Percentiles rank a stretch among this genome's conserved stretches.
These are phyloP conservation scores for Rallus crepitans DNA, from an alignment of 2,797 vertebrate genomes.

Conservation along the genomic window DNA sequence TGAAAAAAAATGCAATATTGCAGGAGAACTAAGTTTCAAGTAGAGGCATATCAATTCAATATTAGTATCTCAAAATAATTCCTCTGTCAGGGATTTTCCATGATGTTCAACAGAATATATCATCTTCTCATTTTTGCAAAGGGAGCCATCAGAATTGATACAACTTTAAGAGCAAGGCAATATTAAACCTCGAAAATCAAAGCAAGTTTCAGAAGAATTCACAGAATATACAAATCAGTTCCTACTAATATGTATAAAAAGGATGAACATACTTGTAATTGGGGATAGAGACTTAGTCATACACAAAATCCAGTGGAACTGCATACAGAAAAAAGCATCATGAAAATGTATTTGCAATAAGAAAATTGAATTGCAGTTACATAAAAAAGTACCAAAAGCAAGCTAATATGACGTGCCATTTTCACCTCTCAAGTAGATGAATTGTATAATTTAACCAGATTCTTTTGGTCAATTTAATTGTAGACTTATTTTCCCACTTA, in stretches of 20 bases:
- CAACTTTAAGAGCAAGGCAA: neutral
- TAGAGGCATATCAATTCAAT: neutral
- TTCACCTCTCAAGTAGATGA: neutral
- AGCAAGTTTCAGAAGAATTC: neutral
- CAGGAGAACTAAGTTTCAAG: neutral
- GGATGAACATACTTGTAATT: neutral
- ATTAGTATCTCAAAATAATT: neutral
- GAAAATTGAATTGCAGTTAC: neutral
- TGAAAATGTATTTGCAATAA: neutral
- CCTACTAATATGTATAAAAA: neutral
- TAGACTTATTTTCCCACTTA: neutral
- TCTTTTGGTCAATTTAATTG: neutral
- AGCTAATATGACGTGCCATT: neutral
- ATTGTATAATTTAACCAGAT: neutral
- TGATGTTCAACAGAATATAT: neutral
- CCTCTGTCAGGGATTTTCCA: neutral
- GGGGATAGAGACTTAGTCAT: neutral
- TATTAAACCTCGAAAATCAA: neutral
- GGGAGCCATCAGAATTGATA: neutral
- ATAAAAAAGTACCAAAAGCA: neutral
- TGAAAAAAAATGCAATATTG: neutral
- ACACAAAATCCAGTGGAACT: neutral
- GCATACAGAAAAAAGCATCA: neutral
- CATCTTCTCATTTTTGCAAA: neutral
- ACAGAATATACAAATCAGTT: neutral